Base-by-base conservation (phyloP, 2,888 invertebrate genomes). In the Oxystoma pomonae region DNA sequence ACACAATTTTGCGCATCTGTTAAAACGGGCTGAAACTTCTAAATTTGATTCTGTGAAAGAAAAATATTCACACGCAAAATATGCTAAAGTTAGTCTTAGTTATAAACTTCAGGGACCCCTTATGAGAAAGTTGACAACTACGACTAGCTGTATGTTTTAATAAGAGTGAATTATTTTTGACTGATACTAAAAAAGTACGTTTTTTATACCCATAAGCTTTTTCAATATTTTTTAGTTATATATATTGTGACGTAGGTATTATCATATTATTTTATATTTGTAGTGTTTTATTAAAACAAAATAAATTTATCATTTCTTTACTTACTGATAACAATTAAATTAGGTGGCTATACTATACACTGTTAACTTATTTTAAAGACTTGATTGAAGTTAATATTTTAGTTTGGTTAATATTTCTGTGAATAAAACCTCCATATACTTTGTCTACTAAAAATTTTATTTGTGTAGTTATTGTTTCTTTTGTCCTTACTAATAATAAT, bases 21-120 rank as follows among this genome's bases (percentile, higher is more conserved):
- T 94, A 3, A 75, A 84, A 0, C 87, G 87, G 75, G 86, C 88
- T n/a, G 87, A 89, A 16, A 85, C 83, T 19, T 86, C 87, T 16
- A 92, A 91, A 77, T 85, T 86, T 70, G 87, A 90, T 74, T 85
- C 89, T 0, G 86, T 91, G 3, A 84, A 84, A 69, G 85, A 83
- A 63, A 92, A 91, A 80, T 92, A 91, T 76, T 80, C 83, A 1
- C 72, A 77, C 1, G 66, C 82, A 0, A 85, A 86, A 59, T 81
- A 86, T 71, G 85, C 85, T 66, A 88, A 86, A 79, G 87, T 91
- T 19, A 86, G 91, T 58, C 72, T 81, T 20, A 83, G 87, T 20
- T 81, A 86, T 0, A 88, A 90, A 73, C 78, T 91, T n/a, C 83
- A 81, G 72, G 82, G 85, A 17, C 74, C 76, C 22, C 64, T 78